Base-by-base conservation (phyloP, 2,888 invertebrate genomes). In the Leptinotarsa peninsularis region DNA sequence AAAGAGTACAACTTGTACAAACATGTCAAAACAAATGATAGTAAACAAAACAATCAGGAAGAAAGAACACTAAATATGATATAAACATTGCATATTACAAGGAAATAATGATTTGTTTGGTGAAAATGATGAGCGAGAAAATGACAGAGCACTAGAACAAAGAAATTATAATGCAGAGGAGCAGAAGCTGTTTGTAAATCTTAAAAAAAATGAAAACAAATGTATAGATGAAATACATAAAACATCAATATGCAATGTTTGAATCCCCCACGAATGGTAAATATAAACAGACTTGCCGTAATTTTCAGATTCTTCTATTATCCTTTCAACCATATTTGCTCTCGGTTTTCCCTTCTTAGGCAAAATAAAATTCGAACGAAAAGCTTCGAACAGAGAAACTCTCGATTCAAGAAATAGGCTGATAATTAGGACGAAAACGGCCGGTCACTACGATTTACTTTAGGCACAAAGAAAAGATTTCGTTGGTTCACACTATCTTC, bases 241-340 rank as follows among this genome's bases (percentile, higher is more conserved):
- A 52, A 52, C 0, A 17, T 52, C 52, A 17, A 43, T 43, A 13
- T 43, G 43, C 43, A 43, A 43, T 43, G 3, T 43, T 10, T 43
- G 43, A 43, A 43, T 43, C 43, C 43, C 33, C 43, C 43, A 43
- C 10, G 43, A 43, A 43, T 13, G 43, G 10, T 43, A 43, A 43
- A 63, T 43, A n/a, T 63, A 17, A 63, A 63, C 43, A 77, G 75
- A 87, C 86, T 81, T 84, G 88, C 88, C 89, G 82, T 89, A 90
- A 84, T 90, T 90, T 85, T 91, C 91, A 79, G 89, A 88, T 89
- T 93, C 91, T 87, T 93, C 93, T 81, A 91, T 86, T 85, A 93
- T 93, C 86, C 91, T 91, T 88, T 93, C 93, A 82, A 93, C 93
- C 93, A 93, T 92, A 76, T 81, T 83, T 81, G 70, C 68, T 76